phyloP scores from a whole-genome alignment of 2,888 invertebrate species.

The Polydesmus complanatus region DNA sequence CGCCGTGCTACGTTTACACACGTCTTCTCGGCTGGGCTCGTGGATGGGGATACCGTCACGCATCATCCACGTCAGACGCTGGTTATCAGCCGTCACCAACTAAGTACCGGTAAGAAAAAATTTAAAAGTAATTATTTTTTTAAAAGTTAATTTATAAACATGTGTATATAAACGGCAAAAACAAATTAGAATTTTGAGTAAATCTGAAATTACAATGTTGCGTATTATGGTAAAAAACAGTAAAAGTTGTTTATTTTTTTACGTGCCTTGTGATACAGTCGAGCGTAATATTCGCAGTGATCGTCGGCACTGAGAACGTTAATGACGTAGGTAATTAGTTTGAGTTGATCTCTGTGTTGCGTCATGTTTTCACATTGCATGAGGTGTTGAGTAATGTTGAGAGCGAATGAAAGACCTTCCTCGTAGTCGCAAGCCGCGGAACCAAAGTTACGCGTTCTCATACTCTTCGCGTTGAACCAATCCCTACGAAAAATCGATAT shows the following conservation, averaged over 20 bases:
- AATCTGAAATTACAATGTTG: too few relatives aligned
- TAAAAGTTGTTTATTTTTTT: background rate
- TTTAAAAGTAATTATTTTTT: background rate
- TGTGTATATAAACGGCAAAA: too few relatives aligned
- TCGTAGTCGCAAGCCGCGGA: background rate
- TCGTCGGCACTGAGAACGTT: slow-evolving; percentile 2
- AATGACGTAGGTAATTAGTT: background rate
- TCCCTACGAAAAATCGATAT: background rate
- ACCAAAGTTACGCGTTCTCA: background rate
- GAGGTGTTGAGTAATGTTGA: slow-evolving; percentile 6
- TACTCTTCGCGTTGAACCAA: background rate
- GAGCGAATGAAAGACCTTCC: background rate
- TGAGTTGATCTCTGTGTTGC: slow-evolving; percentile 2
- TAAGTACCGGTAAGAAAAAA: background rate
- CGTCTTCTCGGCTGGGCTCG: slow-evolving; percentile 8
- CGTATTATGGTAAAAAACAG: background rate
- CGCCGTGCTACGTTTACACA: slow-evolving; percentile 8
- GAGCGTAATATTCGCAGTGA: slow-evolving; percentile 4
- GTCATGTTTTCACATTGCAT: background rate
- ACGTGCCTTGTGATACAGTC: slow-evolving; percentile 6
- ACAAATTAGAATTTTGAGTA: too few relatives aligned
- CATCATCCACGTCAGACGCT: slow-evolving; percentile 8
- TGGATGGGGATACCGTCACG: slow-evolving; percentile 4
- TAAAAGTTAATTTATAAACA: background rate
- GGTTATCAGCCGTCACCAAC: background rate